These are phyloP conservation scores for Rattus rattus DNA, from an alignment of 2,113 vertebrate species.

Conservation along the genomic window DNA sequence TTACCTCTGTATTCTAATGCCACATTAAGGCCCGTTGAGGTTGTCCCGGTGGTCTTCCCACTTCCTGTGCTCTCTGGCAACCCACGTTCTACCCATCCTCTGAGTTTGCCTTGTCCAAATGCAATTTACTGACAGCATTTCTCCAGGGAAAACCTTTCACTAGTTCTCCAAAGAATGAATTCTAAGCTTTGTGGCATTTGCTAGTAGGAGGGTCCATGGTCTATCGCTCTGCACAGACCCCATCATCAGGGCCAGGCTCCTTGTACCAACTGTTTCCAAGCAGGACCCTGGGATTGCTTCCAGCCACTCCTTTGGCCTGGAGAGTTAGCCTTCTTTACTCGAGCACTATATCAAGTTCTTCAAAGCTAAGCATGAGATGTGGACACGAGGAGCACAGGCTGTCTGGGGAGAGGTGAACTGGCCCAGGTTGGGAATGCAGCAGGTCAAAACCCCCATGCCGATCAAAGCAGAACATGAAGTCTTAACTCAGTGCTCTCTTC, in stretches of 20 bases:
- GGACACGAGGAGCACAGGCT: neutral
- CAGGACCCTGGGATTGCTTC: neutral
- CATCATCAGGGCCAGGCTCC: too few species aligned
- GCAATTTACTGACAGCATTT: neutral
- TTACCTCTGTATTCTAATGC: neutral
- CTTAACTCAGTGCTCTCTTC: neutral
- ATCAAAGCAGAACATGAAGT: neutral
- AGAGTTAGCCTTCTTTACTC: neutral
- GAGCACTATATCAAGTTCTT: neutral
- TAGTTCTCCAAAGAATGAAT: neutral
- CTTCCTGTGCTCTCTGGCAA: neutral
- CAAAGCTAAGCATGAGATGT: neutral
- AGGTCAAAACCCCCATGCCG: neutral
- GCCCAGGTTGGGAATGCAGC: neutral
- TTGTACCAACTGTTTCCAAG: neutral
- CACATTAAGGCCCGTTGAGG: neutral
- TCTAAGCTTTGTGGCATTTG: neutral
- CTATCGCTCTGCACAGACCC: rapidly evolving
- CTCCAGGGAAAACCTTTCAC: neutral
- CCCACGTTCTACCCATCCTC: rapidly evolving
- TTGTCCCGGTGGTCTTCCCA: neutral
- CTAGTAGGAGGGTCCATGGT: too few species aligned
- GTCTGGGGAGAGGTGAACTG: neutral
- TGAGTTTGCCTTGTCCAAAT: neutral
- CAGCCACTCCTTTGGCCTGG: neutral